Evolutionary conservation across 2,888 invertebrate genomes (phyloP).

Genomic region (Phoronis australis): DNA sequence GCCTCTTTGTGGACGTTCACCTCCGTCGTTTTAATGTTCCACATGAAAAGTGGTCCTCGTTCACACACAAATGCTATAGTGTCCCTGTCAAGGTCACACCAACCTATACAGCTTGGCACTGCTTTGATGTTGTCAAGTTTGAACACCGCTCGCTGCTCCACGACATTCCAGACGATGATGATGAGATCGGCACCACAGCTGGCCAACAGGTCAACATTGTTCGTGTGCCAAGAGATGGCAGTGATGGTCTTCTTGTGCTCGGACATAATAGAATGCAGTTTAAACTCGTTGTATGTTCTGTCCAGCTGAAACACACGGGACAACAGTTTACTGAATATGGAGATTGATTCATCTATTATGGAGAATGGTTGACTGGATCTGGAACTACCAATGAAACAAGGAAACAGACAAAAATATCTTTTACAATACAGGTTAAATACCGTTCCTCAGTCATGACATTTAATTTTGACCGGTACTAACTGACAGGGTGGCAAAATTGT

Average conservation of each 20-base stretch:
- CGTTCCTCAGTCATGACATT: no score
- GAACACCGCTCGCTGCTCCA: constrained; percentile 39
- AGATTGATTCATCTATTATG: no score
- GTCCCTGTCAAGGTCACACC: constrained; percentile 40
- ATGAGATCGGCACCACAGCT: constrained; percentile 44
- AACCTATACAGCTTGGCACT: constrained; percentile 40
- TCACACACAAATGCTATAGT: constrained; percentile 31
- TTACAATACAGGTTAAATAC: no score
- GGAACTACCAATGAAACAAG: no score
- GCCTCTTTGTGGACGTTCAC: constrained; percentile 29
- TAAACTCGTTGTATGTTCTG: constrained; percentile 45
- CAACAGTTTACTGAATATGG: no score
- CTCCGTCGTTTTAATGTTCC: constrained; percentile 27
- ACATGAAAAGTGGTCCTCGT: constrained; percentile 44
- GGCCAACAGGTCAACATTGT: constrained; percentile 46
- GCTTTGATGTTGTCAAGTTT: constrained; percentile 31
- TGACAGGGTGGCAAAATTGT: no score
- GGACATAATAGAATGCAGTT: constrained; percentile 52
- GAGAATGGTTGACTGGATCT: no score
- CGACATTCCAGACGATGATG: constrained; percentile 51
- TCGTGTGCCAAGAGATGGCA: constrained; percentile 50
- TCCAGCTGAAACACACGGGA: constrained; percentile 36
- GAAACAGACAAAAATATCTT: no score
- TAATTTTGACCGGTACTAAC: no score
- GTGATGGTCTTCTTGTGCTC: constrained; percentile 54